Base-by-base conservation (phyloP, 1,140 invertebrate genomes). In the Fopius arisanus region DNA sequence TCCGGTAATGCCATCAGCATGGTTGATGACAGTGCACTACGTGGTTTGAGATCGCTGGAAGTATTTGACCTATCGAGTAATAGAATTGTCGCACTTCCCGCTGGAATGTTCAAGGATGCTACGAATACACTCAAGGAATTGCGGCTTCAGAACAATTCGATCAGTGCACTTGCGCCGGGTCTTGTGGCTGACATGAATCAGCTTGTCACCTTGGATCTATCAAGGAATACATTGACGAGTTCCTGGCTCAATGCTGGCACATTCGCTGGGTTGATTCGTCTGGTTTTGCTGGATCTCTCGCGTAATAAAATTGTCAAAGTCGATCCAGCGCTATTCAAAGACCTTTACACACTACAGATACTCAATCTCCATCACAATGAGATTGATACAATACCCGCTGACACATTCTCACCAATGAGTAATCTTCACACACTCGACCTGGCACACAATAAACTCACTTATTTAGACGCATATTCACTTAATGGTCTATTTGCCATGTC, bases 81-180 rank as follows among this genome's bases (percentile, higher is more conserved):
- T 86, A 94, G 94, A 90, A 92, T 97, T 48, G 94, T 96, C 2
- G 93, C 95, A 26, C 86, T 97, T 72, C 95, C 96, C n/a, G 91
- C 93, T 29, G 93, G 93, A 77, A 87, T 97, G 70, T 96, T 97
- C 76, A 90, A 91, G 79, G 95, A 96, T 82, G 91, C 92, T 74
- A 89, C 91, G 10, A 91, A 92, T 70, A 92, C 92, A 16, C 91
- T 97, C 70, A 94, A 94, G 87, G 94, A 96, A 88, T 92, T 97
- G 76, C 93, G 95, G 83, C 85, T 97, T 78, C 93, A 95, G 83
- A 96, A 96, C 85, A 97, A 97, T 89, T 96, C 93, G 59, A 95
- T 96, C 62, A 92, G 92, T 81, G 92, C 93, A 7, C 87, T 96
- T 43, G 93, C 94, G 67, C 93, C 94, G 0, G 93, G 93, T 72